phyloP scores from a whole-genome alignment of 2,797 vertebrate species.

The Sebastes vulpes region DNA sequence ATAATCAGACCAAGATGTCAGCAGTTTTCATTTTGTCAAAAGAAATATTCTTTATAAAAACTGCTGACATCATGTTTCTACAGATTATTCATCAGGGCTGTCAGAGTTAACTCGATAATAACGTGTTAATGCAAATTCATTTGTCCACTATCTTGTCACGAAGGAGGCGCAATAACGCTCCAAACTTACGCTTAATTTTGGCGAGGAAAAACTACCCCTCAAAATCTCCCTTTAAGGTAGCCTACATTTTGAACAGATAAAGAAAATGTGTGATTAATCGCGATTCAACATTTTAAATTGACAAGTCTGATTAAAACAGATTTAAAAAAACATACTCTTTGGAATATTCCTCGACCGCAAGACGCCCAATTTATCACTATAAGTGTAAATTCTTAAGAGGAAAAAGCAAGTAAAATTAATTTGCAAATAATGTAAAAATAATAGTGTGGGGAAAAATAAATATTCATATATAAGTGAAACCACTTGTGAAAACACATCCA shows the following conservation, averaged over 20 bases:
- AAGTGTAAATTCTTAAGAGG: not conserved
- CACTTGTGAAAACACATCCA: slow-evolving; percentile 11
- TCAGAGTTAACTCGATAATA: too few species aligned
- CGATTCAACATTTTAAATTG: not conserved
- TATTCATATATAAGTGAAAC: slow-evolving; percentile 3
- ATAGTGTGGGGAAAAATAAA: not conserved
- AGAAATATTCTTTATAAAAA: not conserved
- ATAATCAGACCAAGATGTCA: slow-evolving; percentile 11
- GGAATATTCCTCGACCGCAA: not conserved
- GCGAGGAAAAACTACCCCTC: too few species aligned
- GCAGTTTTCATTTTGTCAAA: not conserved
- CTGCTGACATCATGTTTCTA: not conserved
- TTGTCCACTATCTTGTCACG: too few species aligned
- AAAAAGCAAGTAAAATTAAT: not conserved
- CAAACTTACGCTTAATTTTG: too few species aligned
- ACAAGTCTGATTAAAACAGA: not conserved
- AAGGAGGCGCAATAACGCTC: too few species aligned
- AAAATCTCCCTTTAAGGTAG: too few species aligned
- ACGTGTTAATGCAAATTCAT: too few species aligned
- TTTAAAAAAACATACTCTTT: not conserved
- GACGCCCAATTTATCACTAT: not conserved
- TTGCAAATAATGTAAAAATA: not conserved
- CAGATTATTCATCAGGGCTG: not conserved
- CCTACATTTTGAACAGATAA: too few species aligned
- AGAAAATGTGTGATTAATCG: too few species aligned